Base-by-base conservation (phyloP, 2,113 vertebrate genomes). In the Hyperoodon ampullatus region DNA sequence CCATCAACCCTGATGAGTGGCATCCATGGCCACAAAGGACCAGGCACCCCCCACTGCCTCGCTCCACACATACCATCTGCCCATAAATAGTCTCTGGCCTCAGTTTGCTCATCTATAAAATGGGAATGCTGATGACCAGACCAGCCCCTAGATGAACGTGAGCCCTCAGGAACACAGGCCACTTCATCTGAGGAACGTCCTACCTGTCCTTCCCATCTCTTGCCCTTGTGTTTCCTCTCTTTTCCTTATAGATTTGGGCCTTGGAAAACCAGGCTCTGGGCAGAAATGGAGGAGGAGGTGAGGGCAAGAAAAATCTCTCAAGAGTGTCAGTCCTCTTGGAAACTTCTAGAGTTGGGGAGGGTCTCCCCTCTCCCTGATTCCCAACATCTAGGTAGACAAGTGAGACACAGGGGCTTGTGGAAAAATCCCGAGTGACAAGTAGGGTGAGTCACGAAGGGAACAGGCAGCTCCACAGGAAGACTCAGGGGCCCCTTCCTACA, bases 41-140 rank as follows among this genome's bases (percentile, higher is more conserved):
- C 75, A 80, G 60, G 70, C 30, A 15, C 30, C 39, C 75, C 75
- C 87, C 50, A 6, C 18, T 50, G 35, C 33, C 58, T 39, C 1
- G 14, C 18, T 16, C 3, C 3, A 0, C 2, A 4, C 23, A 53
- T 24, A 58, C 55, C 23, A 3, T 60, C 47, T 28, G 10, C 28
- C 35, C 13, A 12, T 10, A 18, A 24, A 61, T 0, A 12, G 88
- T 33, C 83, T 74, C 35, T n/a, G 65, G 30, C 16, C 68, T 75
- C 82, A 5, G 4, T 9, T 19, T 39, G 61, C 60, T 28, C 18
- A 26, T 26, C 77, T 75, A 9, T 23, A 28, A 35, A 39, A 71
- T 28, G n/a, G 42, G 50, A 12, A 23, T 33, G 19, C n/a, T 24
- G 55, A 74, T 44, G 83, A 23, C 42, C 10, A 8, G 50, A 10